These are phyloP conservation scores for Drosophila leonis DNA, from an alignment of 2,888 invertebrate genomes.

Conservation along the genomic window DNA sequence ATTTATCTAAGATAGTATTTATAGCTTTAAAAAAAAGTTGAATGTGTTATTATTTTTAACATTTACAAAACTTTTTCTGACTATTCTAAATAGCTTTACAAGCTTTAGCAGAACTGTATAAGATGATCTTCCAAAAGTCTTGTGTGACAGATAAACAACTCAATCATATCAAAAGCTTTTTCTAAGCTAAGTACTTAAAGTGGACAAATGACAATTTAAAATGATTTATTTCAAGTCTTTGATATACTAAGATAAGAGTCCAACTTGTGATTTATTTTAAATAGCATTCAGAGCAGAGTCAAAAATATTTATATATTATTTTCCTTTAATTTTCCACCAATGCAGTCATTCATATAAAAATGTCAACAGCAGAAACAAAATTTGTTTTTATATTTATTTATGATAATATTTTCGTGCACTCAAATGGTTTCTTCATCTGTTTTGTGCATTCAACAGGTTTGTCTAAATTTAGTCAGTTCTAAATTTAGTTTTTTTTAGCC, in stretches of 20 bases:
- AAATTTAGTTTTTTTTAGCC: constrained; percentile 3
- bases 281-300: neutral
- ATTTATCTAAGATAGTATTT: neutral
- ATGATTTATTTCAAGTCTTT: no score
- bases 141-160: neutral
- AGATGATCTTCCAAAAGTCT: neutral
- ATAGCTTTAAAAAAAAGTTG: neutral
- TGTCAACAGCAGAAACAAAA: constrained; percentile 15
- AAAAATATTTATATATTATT: neutral
- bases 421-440: neutral
- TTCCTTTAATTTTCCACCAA: neutral
- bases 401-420: neutral
- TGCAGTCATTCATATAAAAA: constrained; percentile 10
- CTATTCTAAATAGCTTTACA: neutral
- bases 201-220: neutral
- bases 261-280: neutral
- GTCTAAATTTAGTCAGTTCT: constrained; percentile 37
- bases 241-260: neutral
- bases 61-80: neutral
- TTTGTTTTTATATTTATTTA: constrained; percentile 8
- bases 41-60: neutral
- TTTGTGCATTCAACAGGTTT: constrained; percentile 33
- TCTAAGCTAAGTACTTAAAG: neutral
- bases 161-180: neutral
- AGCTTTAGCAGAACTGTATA: neutral